phyloP scores from a whole-genome alignment of 2,888 invertebrate species.

The Labia minor region DNA sequence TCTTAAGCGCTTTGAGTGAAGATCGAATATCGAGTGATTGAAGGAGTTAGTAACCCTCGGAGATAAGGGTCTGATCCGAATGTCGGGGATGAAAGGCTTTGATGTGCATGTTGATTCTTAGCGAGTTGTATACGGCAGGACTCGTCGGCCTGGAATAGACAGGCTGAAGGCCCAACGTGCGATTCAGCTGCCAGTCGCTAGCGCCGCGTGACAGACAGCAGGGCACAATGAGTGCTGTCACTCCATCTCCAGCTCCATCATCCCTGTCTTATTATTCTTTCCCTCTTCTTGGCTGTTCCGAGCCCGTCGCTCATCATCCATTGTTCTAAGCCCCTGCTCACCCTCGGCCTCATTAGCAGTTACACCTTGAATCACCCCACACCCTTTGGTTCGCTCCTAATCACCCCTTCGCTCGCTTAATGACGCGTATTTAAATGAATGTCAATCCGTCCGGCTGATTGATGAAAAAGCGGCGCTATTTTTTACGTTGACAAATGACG shows the following conservation, averaged over 20 bases:
- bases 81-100: too few relatives aligned
- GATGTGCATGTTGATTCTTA: too few relatives aligned
- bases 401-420: not conserved
- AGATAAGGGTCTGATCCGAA: too few relatives aligned
- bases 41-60: too few relatives aligned
- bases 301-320: too few relatives aligned
- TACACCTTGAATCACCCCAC: not conserved
- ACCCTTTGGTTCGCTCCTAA: not conserved
- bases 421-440: slow-evolving; percentile 13
- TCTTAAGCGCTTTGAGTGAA: too few relatives aligned
- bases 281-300: not conserved
- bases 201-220: too few relatives aligned
- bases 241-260: slow-evolving; percentile 25
- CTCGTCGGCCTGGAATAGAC: not conserved
- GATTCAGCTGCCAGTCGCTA: slow-evolving; percentile 35
- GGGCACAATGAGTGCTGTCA: slow-evolving; percentile 36
- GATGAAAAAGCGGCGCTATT: slow-evolving; percentile 7
- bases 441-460: slow-evolving; percentile 13
- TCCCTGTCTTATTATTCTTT: slow-evolving; percentile 9
- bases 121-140: too few relatives aligned
- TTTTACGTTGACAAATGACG: slow-evolving; percentile 13
- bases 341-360: not conserved
- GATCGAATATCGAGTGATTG: too few relatives aligned
- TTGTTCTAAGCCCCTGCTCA: too few relatives aligned
- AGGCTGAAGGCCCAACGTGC: slow-evolving; percentile 25